Percentiles rank a stretch among this genome's conserved stretches.
phyloP scores from a whole-genome alignment of 2,797 vertebrate genomes.

The Danio tinwini region DNA sequence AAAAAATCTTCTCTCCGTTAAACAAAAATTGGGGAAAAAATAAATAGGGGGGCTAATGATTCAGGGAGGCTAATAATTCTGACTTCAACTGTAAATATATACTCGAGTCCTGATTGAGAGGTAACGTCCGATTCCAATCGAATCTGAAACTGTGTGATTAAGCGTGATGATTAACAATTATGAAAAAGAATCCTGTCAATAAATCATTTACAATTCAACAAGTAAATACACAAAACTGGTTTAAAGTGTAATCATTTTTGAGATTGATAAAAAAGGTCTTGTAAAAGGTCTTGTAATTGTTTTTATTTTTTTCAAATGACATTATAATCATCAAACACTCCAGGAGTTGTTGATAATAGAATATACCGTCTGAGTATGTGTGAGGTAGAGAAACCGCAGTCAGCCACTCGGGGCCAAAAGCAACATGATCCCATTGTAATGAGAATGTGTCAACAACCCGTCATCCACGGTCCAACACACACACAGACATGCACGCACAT shows the following conservation, averaged over 20 bases:
- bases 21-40: no score
- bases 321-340: conserved; percentile 53
- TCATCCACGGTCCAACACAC: conserved; percentile 57
- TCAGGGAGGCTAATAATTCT: no score
- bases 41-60: no score
- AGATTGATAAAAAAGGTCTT: conserved; percentile 11
- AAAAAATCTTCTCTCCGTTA: no score
- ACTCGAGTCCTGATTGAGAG: no score
- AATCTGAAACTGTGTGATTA: no score
- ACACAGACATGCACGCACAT: conserved; percentile 27
- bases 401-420: conserved; percentile 58
- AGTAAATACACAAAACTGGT: background rate
- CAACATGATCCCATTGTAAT: conserved; percentile 61
- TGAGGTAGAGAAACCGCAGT: conserved; percentile 48
- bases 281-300: background rate
- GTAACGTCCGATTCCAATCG: no score
- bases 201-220: background rate
- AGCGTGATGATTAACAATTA: background rate
- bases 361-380: conserved; percentile 44
- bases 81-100: no score
- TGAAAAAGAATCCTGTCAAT: background rate
- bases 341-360: conserved; percentile 56
- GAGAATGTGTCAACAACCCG: conserved; percentile 61
- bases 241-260: background rate
- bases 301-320: conserved; percentile 1